A percentile compares a stretch with the other conserved stretches of the same genome.
phyloP scores from a whole-genome alignment of 2,797 vertebrate species.

The Potorous gilbertii region DNA sequence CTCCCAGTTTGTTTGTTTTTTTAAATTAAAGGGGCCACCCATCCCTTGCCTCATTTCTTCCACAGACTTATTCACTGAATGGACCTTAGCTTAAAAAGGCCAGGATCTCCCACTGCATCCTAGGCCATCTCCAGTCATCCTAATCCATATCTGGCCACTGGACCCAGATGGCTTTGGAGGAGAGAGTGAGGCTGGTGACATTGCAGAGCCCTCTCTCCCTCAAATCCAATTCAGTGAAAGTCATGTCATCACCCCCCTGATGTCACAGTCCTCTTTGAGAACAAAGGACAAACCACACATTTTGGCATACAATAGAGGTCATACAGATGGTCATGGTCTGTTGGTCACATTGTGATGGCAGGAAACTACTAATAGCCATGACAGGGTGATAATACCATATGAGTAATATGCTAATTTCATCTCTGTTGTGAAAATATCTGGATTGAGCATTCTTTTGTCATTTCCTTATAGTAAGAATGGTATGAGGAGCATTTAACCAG shows the following conservation, averaged over 20 bases:
- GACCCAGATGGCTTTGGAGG: no score
- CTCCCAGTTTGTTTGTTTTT: no score
- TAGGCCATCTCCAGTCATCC: no score
- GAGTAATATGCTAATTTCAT: conserved; percentile 22
- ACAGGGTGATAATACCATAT: not conserved
- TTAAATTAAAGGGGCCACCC: no score
- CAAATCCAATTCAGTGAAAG: not conserved
- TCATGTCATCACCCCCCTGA: not conserved
- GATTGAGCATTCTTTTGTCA: not conserved
- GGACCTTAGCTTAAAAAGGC: no score
- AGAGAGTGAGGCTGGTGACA: no score
- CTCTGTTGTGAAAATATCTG: conserved; percentile 10
- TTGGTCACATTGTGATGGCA: not conserved
- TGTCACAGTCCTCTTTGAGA: no score
- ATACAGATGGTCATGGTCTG: not conserved
- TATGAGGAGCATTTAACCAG: not conserved
- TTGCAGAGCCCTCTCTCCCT: no score
- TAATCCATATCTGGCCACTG: no score
- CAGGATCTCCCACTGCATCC: no score
- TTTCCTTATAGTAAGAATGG: conserved; percentile 33
- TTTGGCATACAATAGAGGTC: conserved; percentile 13
- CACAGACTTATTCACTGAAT: no score
- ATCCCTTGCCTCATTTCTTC: no score
- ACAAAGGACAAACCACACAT: not conserved
- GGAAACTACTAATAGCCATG: not conserved